Percentiles rank a stretch among this genome's conserved stretches.
phyloP scores from a whole-genome alignment of 2,888 invertebrate species.

The Melanophora roralis region DNA sequence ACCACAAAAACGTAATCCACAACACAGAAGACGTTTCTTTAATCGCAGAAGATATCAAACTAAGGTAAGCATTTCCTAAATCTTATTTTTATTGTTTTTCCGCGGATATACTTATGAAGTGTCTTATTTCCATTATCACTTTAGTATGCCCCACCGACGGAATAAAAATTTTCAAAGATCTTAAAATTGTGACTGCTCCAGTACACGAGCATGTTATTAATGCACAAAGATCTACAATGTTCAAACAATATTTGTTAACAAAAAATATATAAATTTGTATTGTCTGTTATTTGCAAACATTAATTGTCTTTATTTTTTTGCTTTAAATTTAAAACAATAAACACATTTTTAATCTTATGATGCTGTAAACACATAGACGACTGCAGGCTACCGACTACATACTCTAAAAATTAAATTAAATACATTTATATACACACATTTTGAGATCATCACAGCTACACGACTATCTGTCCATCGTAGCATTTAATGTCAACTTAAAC shows the following conservation, averaged over 20 bases:
- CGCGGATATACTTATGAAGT: constrained; percentile 31
- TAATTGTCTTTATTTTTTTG: too few species aligned
- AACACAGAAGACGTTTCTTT: constrained; percentile 70
- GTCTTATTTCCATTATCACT: constrained; percentile 1
- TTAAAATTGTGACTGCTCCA: constrained; percentile 2
- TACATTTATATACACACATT: too few species aligned
- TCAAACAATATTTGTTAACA: not conserved
- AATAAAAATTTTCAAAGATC: not conserved
- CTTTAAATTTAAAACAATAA: too few species aligned
- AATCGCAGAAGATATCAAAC: constrained; percentile 74
- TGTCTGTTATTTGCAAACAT: too few species aligned
- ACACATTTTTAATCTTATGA: too few species aligned
- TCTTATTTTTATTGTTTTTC: not conserved
- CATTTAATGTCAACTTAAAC: too few species aligned
- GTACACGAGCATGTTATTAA: not conserved
- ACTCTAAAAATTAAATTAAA: too few species aligned
- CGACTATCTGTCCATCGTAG: too few species aligned
- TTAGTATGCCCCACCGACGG: constrained; percentile 31
- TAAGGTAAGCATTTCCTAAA: constrained; percentile 67
- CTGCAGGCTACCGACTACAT: too few species aligned
- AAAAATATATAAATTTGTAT: too few species aligned
- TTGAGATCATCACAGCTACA: too few species aligned
- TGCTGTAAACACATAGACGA: too few species aligned
- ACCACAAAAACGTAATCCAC: constrained; percentile 69
- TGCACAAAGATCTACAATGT: constrained; percentile 25